Evolutionary conservation across 2,888 invertebrate species (phyloP), one percentile per base, ranked within the genome.

Genomic region (Andricus curvator): DNA sequence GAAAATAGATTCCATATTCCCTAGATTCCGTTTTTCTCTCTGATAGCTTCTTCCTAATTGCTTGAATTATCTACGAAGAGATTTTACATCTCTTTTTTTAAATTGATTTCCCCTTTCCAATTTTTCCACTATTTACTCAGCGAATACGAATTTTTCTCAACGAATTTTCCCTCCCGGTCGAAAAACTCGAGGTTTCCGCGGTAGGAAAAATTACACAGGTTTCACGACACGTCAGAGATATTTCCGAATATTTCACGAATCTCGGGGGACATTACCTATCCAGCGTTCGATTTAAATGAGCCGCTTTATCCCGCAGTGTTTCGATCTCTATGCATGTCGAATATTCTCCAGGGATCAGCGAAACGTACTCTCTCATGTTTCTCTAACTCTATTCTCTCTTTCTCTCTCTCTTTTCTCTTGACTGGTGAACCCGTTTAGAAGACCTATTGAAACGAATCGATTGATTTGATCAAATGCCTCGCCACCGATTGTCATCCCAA

Each of bases 381-480:
- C 81, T 79, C 65, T 77, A 66, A 41, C 51, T 15, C 60, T 25
- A 22, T 37, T 70, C 33, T 60, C 29, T 60, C 74, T 51, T 70
- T 60, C 33, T 81, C 64, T 17, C 48, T 80, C 78, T 79, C 83
- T 84, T 85, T 86, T 84, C 82, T 81, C 81, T 83, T 80, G 56
- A 78, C 83, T 78, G 81, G 80, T 80, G 77, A 77, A 65, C 82
- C 83, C 85, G 86, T 90, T 89, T 86, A 86, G 89, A 89, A 87
- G 88, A 89, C 89, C 86, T 85, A 84, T 86, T 86, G 87, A 88
- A 88, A 89, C 84, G 87, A 86, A 91, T 90, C 88, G 90, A 89
- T 89, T 89, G 88, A 91, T 90, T 90, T 88, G 88, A 91, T 91
- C 91, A 90, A 91, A 91, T 87, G 89, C 89, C 88, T 66, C 84